Base-by-base conservation (phyloP, 2,113 vertebrate species). In the Rhynchopsitta pachyrhyncha region DNA sequence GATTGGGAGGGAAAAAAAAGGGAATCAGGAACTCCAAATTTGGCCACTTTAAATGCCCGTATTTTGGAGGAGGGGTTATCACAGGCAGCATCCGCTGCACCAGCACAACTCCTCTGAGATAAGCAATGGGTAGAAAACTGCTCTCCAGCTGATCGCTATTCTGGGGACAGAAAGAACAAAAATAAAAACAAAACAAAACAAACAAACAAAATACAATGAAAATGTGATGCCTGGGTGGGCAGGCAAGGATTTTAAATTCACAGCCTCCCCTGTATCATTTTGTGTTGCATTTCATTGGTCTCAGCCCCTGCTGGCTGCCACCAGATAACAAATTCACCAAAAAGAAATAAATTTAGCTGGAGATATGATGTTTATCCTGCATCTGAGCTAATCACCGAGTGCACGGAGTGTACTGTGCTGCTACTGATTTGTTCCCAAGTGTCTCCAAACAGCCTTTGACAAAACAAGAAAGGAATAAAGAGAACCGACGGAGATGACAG, bases 111-210 rank as follows among this genome's bases (percentile, higher is more conserved):
- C 64, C 75, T 70, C 28, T 3, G 22, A 82, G 75, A 71, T 88
- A 93, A 93, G 46, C 52, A 82, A 83, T 73, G 70, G 47, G 52
- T 1, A 80, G 79, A 41, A 83, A 86, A 90, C 22, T 63, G 57
- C 60, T 90, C 64, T 93, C 39, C 77, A 90, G 62, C 67, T 85
- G 82, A 84, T 52, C 66, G 9, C 60, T 94, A 52, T 94, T 94
- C 73, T 68, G 46, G 46, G 82, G 15, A 88, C 15, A 57, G 20
- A 87, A 90, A 82, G 76, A 73, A 74, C 4, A 12, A 44, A 20
- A 59, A n/a, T n/a, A 44, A 46, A 70, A 50, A 9, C 35, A 71
- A 52, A 49, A 19, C 15, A 31, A 25, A 46, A 8, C 18, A 29
- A 52, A 15, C 33, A 44, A 35, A n/a, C 20, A 35, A 35, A 49